Percentiles rank a stretch among this genome's conserved stretches.
Conservation (phyloP, 1,140 invertebrate species). For the Halotydeus destructor region DNA sequence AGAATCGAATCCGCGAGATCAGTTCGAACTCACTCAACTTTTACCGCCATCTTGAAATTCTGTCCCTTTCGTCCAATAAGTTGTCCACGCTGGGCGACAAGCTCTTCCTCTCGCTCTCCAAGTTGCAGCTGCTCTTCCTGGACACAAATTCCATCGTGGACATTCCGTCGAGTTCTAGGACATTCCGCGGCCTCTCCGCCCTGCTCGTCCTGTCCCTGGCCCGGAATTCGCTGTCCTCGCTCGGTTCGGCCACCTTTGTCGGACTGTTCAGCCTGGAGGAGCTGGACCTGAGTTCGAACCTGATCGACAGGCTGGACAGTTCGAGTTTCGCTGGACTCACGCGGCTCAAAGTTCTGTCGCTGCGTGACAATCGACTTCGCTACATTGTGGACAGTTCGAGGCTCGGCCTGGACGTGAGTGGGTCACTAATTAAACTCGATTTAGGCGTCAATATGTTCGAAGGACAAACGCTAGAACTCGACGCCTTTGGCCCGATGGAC, state of each 20-base stretch:
- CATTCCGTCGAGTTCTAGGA: slow-evolving; percentile 40
- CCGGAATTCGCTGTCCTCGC: slow-evolving; percentile 53
- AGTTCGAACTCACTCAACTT: slow-evolving; percentile 67
- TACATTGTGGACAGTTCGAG: slow-evolving; percentile 37
- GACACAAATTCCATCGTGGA: slow-evolving; percentile 13
- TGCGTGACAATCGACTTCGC: slow-evolving; percentile 62
- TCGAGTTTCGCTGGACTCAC: slow-evolving; percentile 53
- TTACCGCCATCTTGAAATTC: slow-evolving; percentile 54
- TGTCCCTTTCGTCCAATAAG: slow-evolving; percentile 62
- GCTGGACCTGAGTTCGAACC: slow-evolving; percentile 63
- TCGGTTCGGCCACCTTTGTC: slow-evolving; percentile 49
- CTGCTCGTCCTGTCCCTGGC: slow-evolving; percentile 50
- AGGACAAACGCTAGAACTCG: slow-evolving; percentile 29
- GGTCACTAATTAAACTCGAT: slow-evolving; percentile 36
- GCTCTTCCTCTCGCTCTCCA: slow-evolving; percentile 51
- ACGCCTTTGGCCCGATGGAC: slow-evolving; percentile 38
- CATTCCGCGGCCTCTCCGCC: slow-evolving; percentile 44
- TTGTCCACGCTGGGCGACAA: slow-evolving; percentile 39
- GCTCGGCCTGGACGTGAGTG: slow-evolving; percentile 37
- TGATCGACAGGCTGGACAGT: slow-evolving; percentile 52
- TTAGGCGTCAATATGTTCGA: slow-evolving; percentile 59
- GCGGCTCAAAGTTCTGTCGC: slow-evolving; percentile 48
- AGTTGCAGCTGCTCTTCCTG: slow-evolving; percentile 33
- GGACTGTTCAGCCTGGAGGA: slow-evolving; percentile 51
- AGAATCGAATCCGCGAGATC: slow-evolving; percentile 63